Evolutionary conservation across 53 echinoderm and acorn worm species (phyloP).

Genomic region (Mesocentrotus franciscanus): DNA sequence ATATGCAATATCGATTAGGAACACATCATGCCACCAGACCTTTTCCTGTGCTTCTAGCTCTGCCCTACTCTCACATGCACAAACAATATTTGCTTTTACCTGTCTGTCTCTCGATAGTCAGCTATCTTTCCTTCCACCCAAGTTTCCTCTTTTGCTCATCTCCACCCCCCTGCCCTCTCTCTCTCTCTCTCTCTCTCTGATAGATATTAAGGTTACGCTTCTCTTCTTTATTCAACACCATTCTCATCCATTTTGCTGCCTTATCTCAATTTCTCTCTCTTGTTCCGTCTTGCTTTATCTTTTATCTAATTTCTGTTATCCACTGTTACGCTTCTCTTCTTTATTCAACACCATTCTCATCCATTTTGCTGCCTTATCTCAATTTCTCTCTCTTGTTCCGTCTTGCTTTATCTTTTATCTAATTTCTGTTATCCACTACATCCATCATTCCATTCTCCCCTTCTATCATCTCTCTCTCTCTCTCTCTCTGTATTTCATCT

Average conservation of each 20-base stretch:
- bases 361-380: background rate
- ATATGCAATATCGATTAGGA: slow-evolving; percentile 26
- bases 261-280: background rate
- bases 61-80: background rate
- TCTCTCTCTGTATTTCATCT: background rate
- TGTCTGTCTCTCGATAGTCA: background rate
- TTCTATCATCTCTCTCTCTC: background rate
- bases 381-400: background rate
- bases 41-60: background rate
- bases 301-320: background rate
- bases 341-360: background rate
- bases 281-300: background rate
- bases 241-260: background rate
- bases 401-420: background rate
- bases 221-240: background rate
- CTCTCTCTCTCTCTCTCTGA: too few species aligned
- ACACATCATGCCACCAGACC: background rate
- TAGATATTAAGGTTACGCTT: too few species aligned
- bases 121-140: background rate
- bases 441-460: background rate
- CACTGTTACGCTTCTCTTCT: background rate
- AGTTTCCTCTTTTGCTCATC: too few species aligned
- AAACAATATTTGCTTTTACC: slow-evolving; percentile 19
- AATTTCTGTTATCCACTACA: background rate
- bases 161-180: too few species aligned